These are phyloP conservation scores for Ichneumon xanthorius DNA, from an alignment of 2,888 invertebrate genomes.

Conservation along the genomic window DNA sequence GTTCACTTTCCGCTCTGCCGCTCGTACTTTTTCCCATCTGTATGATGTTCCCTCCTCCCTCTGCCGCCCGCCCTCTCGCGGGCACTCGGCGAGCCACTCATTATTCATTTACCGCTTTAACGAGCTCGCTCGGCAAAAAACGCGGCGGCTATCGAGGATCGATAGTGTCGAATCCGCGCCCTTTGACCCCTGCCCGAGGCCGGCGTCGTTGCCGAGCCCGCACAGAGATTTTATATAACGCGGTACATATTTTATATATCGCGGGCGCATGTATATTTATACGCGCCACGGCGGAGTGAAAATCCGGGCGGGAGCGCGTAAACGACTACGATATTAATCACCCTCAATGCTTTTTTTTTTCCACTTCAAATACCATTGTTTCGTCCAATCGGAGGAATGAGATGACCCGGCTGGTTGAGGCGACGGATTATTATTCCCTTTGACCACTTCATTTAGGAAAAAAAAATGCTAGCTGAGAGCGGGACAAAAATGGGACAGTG, in stretches of 20 bases:
- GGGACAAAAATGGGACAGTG: too few relatives aligned
- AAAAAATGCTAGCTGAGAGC: neutral
- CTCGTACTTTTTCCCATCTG: constrained; percentile 58
- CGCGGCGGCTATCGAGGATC: constrained; percentile 67
- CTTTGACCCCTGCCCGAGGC: constrained; percentile 53
- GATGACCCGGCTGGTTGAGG: neutral
- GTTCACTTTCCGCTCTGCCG: constrained; percentile 60
- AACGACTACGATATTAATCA: neutral
- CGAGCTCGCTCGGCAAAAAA: constrained; percentile 80
- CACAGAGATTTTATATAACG: constrained; percentile 30
- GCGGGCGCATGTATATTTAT: neutral
- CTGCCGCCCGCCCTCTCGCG: constrained; percentile 46
- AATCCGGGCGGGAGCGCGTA: neutral
- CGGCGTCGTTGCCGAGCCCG: constrained; percentile 49
- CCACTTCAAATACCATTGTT: constrained; percentile 33
- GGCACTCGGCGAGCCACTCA: constrained; percentile 76
- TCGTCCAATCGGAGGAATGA: constrained; percentile 12
- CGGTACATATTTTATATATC: constrained; percentile 27
- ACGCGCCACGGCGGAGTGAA: neutral
- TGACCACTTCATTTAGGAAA: constrained; percentile 7
- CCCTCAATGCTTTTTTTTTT: neutral
- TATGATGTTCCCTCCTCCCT: constrained; percentile 39
- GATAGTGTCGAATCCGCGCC: constrained; percentile 71
- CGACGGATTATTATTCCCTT: constrained; percentile 35
- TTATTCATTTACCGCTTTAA: constrained; percentile 84